Conservation (phyloP, 2,888 invertebrate genomes). For the Anoncus sp. region DNA sequence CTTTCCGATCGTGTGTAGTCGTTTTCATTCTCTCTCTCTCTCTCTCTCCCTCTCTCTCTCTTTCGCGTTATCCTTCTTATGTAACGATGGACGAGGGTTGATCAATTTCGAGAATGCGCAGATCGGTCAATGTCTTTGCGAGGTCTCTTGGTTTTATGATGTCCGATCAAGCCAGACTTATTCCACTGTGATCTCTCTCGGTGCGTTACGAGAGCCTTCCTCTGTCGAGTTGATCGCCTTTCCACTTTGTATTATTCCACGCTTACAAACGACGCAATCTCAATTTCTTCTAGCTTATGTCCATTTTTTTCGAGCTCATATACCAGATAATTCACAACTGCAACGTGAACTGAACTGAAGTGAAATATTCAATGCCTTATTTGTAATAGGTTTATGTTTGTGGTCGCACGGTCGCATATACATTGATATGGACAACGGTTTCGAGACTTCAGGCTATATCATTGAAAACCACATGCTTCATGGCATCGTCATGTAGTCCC, state of each 20-base stretch:
- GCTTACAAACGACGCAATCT: slow-evolving; percentile 13
- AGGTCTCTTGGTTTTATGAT: slow-evolving; percentile 28
- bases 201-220: background rate
- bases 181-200: slow-evolving; percentile 29
- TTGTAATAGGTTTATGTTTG: no score
- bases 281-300: background rate
- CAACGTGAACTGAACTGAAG: slow-evolving; percentile 36
- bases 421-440: slow-evolving; percentile 54
- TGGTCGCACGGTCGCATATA: slow-evolving; percentile 25
- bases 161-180: slow-evolving; percentile 35
- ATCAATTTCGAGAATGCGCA: slow-evolving; percentile 43
- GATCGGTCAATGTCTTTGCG: slow-evolving; percentile 17
- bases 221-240: background rate
- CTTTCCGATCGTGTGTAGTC: slow-evolving; percentile 39
- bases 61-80: slow-evolving; percentile 10
- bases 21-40: background rate
- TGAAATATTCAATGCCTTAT: slow-evolving; percentile 57
- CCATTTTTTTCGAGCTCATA: background rate
- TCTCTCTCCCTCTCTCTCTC: slow-evolving; percentile 6
- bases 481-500: slow-evolving; percentile 29
- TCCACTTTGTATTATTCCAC: slow-evolving; percentile 33
- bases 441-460: slow-evolving; percentile 56
- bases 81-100: slow-evolving; percentile 32
- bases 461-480: slow-evolving; percentile 49
- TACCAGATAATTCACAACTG: background rate